Base-by-base conservation (phyloP, 2,797 vertebrate genomes). In the Scolopax rusticola region DNA sequence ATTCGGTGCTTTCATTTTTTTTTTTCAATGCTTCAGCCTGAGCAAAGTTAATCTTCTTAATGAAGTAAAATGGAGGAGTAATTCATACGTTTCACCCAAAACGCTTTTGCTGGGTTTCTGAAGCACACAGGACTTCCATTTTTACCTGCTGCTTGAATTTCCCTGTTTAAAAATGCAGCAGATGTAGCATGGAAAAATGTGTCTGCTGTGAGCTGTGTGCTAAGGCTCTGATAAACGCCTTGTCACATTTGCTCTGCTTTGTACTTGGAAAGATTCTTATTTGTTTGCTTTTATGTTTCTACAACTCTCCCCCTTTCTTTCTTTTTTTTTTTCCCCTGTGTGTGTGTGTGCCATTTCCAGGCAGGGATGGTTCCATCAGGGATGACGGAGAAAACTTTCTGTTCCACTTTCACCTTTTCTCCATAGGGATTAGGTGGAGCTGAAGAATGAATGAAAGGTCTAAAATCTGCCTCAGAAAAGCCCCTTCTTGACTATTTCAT, bases 11-110 rank as follows among this genome's bases (percentile, higher is more conserved):
- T 94, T 87, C 50, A 84, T 96, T 94, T 95, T 95, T 33, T 33
- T 95, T 91, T 88, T 88, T 8, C 41, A 87, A 96, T 82, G 21
- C 48, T 94, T 65, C 78, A 92, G 73, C 45, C 41, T 83, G 30
- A 88, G 74, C 41, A 87, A 95, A 96, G 59, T 69, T 97, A 77
- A 90, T 92, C 93, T 94, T 93, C 87, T 90, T 97, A 94, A 96
- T 87, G 67, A 97, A 92, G 43, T 80, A 89, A 95, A 95, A 95
- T 77, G 51, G 60, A 91, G 53, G 57, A 81, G 23, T 84, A 71
- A 79, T 86, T 93, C 91, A 25, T 56, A 53, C 90, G 60, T 78
- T 71, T 79, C 40, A 43, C 36, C 30, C 27, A 71, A 71, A 92
- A 75, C 45, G 33, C 67, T n/a, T 93, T 92, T 92, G 36, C 54